phyloP scores from a whole-genome alignment of 2,797 vertebrate genomes.

The Geotrypetes seraphini region DNA sequence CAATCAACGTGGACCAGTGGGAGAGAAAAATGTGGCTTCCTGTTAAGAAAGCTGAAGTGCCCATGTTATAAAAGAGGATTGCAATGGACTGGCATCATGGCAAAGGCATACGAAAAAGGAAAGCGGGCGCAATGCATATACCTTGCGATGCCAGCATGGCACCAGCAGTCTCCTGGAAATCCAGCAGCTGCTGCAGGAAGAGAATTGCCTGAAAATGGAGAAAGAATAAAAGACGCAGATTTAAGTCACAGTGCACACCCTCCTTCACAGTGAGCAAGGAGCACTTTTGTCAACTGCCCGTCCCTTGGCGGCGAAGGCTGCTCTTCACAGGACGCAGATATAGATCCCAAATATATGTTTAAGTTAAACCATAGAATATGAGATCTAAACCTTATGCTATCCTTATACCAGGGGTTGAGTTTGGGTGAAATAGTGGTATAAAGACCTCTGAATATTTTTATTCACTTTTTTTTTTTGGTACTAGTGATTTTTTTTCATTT shows the following conservation, averaged over 20 bases:
- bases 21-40: slow-evolving; percentile 7
- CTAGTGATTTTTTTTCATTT: too few species aligned
- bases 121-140: slow-evolving; percentile 34
- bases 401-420: too few species aligned
- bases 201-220: slow-evolving; percentile 73
- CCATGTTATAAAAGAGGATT: background rate
- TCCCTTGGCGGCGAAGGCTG: too few species aligned
- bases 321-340: too few species aligned
- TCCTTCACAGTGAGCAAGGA: too few species aligned
- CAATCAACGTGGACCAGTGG: background rate
- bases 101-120: background rate
- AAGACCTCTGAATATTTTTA: too few species aligned
- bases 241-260: background rate
- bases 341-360: too few species aligned
- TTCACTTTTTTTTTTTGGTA: too few species aligned
- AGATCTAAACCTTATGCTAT: too few species aligned
- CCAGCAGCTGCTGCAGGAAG: slow-evolving; percentile 90
- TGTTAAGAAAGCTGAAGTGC: background rate
- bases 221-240: background rate
- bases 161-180: slow-evolving; percentile 93
- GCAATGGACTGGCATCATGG: background rate
- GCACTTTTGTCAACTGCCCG: too few species aligned
- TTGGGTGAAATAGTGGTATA: too few species aligned
- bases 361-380: too few species aligned
- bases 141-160: slow-evolving; percentile 97